Conservation (phyloP, 2,797 vertebrate genomes). For the Graptemys geographica region DNA sequence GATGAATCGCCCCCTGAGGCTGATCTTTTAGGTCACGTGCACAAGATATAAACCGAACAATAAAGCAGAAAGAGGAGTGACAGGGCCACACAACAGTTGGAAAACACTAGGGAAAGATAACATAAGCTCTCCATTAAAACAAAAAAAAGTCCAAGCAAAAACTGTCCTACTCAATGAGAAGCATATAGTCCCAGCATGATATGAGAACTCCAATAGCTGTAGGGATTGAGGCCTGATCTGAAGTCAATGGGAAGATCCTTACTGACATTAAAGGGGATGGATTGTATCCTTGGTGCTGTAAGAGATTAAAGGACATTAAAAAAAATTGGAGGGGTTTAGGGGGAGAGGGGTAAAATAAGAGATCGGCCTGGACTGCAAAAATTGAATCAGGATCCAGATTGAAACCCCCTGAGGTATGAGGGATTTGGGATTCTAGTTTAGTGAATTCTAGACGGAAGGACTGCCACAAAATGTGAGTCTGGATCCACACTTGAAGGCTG, state of each 20-base stretch:
- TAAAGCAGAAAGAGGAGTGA: constrained; percentile 39
- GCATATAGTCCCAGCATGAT: background rate
- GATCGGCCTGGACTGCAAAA: constrained; percentile 7
- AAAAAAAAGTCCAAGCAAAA: background rate
- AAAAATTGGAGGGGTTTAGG: background rate
- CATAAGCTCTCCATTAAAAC: constrained; percentile 6
- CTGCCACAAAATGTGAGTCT: constrained; percentile 26
- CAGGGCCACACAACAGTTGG: constrained; percentile 36
- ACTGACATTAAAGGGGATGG: background rate
- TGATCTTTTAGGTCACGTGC: constrained; percentile 40
- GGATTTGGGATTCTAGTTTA: constrained; percentile 9
- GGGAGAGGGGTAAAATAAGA: constrained; percentile 10
- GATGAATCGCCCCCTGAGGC: constrained; percentile 69
- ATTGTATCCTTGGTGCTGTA: background rate
- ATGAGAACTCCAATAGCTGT: background rate
- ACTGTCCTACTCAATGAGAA: constrained; percentile 14
- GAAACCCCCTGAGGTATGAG: background rate
- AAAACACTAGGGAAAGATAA: constrained; percentile 54
- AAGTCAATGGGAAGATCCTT: background rate
- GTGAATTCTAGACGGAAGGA: constrained; percentile 6
- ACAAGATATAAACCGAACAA: constrained; percentile 34
- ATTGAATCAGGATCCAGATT: background rate
- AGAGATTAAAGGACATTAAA: background rate
- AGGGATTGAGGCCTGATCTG: constrained; percentile 41
- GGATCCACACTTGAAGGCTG: background rate